Base-by-base conservation (phyloP, 2,113 vertebrate genomes). In the Peromyscus polionotus region DNA sequence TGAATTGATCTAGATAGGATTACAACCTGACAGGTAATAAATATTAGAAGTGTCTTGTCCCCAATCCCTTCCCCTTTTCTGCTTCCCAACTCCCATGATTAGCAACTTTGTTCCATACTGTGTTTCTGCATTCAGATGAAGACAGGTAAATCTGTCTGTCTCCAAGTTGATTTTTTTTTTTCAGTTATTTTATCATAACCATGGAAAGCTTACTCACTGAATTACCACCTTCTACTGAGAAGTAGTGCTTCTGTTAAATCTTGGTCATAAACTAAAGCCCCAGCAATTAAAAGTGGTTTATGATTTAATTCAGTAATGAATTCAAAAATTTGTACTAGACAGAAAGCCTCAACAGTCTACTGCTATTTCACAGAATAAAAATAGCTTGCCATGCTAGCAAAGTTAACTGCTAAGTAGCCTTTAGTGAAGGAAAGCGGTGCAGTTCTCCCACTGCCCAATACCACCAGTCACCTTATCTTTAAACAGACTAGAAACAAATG, bases 311-410 rank as follows among this genome's bases (percentile, higher is more conserved):
- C 63, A 95, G 7, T 36, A 70, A 33, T 70, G 9, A 89, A 88
- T 81, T 31, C 73, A 61, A 92, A 81, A 95, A 72, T 59, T 22
- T 88, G 33, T 17, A 88, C 51, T 54, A 87, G 36, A 76, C 26
- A 76, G 39, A 94, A 72, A 87, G 7, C 11, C 11, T 88, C 67
- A 45, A 7, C 42, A 42, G 67, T 79, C 42, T 91, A 68, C 87
- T 68, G 84, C 80, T 91, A 79, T 61, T 76, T 94, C 93, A 92
- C 72, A 86, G 93, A 94, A 93, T 39, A 65, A 81, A 75, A 57
- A 45, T 26, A 63, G 31, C 61, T 83, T 84, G 33, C 73, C 51
- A 73, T 54, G 31, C 76, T 33, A 90, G 59, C 45, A 42, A 84
- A 63, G 36, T 28, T 92, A 63, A 57, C 12, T 90, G 26, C 61